Conservation (phyloP, 2,113 vertebrate genomes). For the Suricata suricatta region DNA sequence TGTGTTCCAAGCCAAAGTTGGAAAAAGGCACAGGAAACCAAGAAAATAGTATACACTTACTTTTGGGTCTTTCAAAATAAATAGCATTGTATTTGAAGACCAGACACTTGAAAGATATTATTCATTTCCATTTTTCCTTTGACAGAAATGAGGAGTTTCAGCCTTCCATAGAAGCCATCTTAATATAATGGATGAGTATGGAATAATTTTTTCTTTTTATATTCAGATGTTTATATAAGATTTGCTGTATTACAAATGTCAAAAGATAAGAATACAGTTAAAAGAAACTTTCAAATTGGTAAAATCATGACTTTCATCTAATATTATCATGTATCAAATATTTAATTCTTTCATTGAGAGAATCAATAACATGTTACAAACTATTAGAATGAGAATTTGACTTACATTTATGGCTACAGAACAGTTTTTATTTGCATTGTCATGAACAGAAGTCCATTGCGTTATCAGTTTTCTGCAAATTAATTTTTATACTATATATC, state of each 20-base stretch:
- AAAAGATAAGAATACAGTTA: not conserved
- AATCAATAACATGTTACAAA: not conserved
- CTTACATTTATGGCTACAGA: not conserved
- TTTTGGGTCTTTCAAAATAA: slow-evolving; percentile 27
- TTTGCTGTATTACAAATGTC: not conserved
- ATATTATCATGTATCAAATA: not conserved
- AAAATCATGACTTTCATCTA: not conserved
- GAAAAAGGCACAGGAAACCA: not conserved
- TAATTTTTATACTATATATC: not conserved
- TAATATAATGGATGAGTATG: not conserved
- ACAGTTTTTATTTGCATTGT: not conserved
- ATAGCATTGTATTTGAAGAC: not conserved
- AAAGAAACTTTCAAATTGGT: not conserved
- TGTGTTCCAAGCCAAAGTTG: not conserved
- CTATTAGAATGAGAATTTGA: not conserved
- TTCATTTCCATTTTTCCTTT: not conserved
- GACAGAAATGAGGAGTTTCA: not conserved
- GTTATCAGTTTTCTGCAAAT: not conserved
- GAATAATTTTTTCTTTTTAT: not conserved
- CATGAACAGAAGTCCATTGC: not conserved
- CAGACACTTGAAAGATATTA: not conserved
- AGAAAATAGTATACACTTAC: not conserved
- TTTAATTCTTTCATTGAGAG: not conserved
- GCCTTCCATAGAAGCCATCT: not conserved
- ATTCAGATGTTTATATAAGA: not conserved